Base-by-base conservation (phyloP, 2,888 invertebrate genomes). In the Lamellibrachia satsuma region DNA sequence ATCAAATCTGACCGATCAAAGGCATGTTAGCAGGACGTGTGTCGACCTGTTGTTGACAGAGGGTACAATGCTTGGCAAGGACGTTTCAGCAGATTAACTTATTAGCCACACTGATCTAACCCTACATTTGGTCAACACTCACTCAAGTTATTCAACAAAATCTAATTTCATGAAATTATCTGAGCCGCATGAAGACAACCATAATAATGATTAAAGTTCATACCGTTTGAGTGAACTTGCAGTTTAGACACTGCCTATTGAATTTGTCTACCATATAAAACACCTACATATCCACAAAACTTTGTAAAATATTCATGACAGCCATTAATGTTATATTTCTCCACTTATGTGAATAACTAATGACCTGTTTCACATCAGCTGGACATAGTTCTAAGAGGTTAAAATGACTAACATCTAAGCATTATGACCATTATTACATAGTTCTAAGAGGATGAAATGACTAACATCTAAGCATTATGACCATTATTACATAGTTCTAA, bases 141-240 rank as follows among this genome's bases (percentile, higher is more conserved):
- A 75, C n/a, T 15, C 22, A 22, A n/a, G 22, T n/a, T 55, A 9
- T 22, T 75, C n/a, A 75, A 75, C 22, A 2, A 75, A 75, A 75
- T 75, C 75, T 75, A 75, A 75, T 75, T 75, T 75, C 22, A 75
- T 75, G 75, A 75, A 75, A 75, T n/a, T 75, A 75, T 75, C 57
- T 11, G 15, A 75, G 75, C 75, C 6, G 15, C 22, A 75, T 3
- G 6, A 15, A 15, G 22, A 75, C 15, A 75, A 15, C 15, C 15
- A 75, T 60, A 60, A 11, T 15, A 15, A 22, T 75, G 22, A 75
- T 15, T 75, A 75, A 22, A 75, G 75, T 55, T 55, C 3, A 9
- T 22, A 75, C 75, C 75, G 22, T 22, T 75, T 75, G 11, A 9
- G 15, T 60, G 60, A 60, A 15, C 60, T 60, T 60, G 8, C 11